These are phyloP conservation scores for Psilopsiagon aurifrons DNA, from an alignment of 2,113 vertebrate species.

Conservation along the genomic window DNA sequence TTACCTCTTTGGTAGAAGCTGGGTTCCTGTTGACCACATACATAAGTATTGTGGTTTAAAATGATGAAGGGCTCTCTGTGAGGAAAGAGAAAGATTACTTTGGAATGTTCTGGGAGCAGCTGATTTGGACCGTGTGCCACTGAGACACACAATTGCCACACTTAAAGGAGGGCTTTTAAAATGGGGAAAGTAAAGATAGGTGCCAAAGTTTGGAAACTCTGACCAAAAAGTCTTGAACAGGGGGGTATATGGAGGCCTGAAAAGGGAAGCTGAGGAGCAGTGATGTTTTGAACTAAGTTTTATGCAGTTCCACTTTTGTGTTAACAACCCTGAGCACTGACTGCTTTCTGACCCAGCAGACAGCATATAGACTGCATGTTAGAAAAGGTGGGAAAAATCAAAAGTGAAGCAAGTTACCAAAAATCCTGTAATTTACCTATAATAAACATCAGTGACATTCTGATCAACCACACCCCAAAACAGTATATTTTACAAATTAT, in stretches of 20 bases:
- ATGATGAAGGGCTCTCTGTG: rapidly evolving
- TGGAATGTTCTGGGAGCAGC: background rate
- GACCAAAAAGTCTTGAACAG: background rate
- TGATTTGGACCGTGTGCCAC: background rate
- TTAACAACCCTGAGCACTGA: background rate
- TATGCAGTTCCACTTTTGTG: background rate
- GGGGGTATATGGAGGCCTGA: background rate
- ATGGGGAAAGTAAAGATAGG: background rate
- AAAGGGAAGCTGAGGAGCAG: background rate
- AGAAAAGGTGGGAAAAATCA: background rate
- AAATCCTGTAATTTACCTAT: background rate
- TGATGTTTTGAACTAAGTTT: background rate
- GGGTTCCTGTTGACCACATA: rapidly evolving
- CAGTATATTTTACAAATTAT: background rate
- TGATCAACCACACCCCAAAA: background rate
- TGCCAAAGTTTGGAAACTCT: background rate
- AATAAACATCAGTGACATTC: background rate
- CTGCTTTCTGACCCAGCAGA: background rate
- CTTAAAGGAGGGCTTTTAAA: background rate
- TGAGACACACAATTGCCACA: rapidly evolving
- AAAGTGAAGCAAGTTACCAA: background rate
- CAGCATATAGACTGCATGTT: background rate
- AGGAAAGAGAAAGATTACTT: background rate
- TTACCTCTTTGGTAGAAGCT: background rate
- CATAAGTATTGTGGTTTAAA: background rate